Evolutionary conservation across 2,888 invertebrate genomes (phyloP), one percentile per base, ranked within the genome.

Genomic region (Caenorhabditis sp.): DNA sequence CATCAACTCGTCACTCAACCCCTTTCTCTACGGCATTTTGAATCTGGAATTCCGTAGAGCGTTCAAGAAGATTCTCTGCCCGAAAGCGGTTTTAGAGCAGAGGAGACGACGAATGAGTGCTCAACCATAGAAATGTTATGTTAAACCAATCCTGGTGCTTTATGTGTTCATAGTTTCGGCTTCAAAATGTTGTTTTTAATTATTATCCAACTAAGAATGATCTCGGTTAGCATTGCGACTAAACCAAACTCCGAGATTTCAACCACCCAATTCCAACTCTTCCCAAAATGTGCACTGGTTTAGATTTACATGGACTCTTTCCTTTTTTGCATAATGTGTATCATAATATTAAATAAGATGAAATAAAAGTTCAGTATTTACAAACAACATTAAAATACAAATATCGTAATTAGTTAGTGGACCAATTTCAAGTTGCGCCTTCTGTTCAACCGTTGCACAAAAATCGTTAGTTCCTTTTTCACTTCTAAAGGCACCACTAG

Each of bases 21-120:
- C 88, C 4, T 87, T 88, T 53, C 72, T 88, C 6, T 89, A 89
- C 68, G 89, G 88, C 7, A 89, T 89, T 72, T 79, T 89, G 39
- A 89, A 89, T 58, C 59, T 89, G 53, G 89, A 89, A 68, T 89
- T 89, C 48, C 84, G 89, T 50, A 56, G 87, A 45, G 89, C 89
- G 0, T 89, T 89, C 80, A 85, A 86, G 59, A 88, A 86, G 70
- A 87, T 89, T 63, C 78, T 89, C 13, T 89, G 88, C 50, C 86
- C 88, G 8, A 87, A 86, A 53, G 65, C 83, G 7, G 83, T 79
- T 26, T 39, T 86, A n/a, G 82, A 79, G 24, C 74, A 78, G 35
- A 30, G 81, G 26, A 59, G 84, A 61, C 46, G 84, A 35, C 58
- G 83, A 22, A 55, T 80, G 39, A 81, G 80, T 55, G 73, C 71